phyloP scores from a whole-genome alignment of 1,140 invertebrate species.

The Apis cerana region DNA sequence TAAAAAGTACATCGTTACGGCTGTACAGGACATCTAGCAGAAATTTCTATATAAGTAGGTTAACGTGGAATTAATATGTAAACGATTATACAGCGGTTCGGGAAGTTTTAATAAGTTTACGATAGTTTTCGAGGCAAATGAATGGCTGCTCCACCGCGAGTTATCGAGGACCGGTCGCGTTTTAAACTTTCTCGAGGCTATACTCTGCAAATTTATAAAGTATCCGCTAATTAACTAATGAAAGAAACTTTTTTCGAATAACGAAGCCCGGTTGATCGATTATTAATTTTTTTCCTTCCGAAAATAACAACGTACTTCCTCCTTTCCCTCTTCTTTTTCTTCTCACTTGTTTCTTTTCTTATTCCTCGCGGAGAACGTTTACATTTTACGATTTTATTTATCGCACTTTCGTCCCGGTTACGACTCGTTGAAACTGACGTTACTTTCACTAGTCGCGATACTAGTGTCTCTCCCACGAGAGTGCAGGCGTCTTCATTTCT shows the following conservation, averaged over 20 bases:
- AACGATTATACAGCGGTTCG: conserved; percentile 4
- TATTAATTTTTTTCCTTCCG: neutral
- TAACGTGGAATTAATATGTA: conserved; percentile 26
- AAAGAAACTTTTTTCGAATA: neutral
- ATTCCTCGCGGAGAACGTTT: neutral
- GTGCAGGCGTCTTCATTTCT: conserved; percentile 27
- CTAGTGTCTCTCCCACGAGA: neutral
- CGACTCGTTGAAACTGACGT: conserved; percentile 5
- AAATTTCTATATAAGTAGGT: conserved; percentile 16
- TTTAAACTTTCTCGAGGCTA: neutral
- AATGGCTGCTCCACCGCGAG: neutral
- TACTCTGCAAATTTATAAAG: conserved; percentile 1
- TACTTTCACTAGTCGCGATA: neutral
- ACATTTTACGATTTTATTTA: conserved; percentile 11
- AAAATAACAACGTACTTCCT: too few species aligned
- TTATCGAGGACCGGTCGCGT: neutral
- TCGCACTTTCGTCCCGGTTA: conserved; percentile 26
- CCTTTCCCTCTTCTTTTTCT: neutral
- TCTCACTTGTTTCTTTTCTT: neutral
- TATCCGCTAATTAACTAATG: neutral
- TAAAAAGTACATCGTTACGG: neutral
- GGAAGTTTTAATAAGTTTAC: conserved; percentile 30
- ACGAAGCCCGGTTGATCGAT: neutral
- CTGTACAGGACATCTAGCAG: neutral
- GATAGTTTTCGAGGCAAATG: conserved; percentile 15